Base-by-base conservation (phyloP, 2,888 invertebrate species). In the Cataglyphis albicans region DNA sequence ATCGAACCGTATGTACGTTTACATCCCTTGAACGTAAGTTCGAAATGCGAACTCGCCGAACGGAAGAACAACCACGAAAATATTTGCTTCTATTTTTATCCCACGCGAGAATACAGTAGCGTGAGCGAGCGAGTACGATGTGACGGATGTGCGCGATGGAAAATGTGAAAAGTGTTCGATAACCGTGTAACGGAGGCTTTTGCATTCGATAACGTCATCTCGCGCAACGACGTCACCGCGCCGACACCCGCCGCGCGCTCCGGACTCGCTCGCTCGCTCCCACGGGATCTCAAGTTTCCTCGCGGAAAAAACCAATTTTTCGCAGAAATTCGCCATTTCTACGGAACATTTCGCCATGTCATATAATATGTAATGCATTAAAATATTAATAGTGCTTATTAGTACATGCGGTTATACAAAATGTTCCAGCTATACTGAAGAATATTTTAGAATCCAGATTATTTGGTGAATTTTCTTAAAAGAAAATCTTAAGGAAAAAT, bases 121-220 rank as follows among this genome's bases (percentile, higher is more conserved):
- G 61, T 15, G 44, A 82, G 25, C 41, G 81, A 55, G 64, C 18
- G 64, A 64, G 38, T 12, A 57, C 25, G 59, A 78, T 72, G 80
- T 83, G 86, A 84, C 84, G 83, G 75, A 86, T 83, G 75, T 64
- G 85, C 84, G 86, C 86, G 82, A 82, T 82, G 86, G 81, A 76
- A 68, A 86, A 82, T 65, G 48, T 57, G 73, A 82, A 74, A 78
- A 80, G 82, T 82, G 76, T 82, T 82, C 75, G 82, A 82, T 78
- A 82, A 82, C 78, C 72, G 72, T 80, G 78, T 80, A 80, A 80
- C 78, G 78, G 78, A 80, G 78, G 78, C 78, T 80, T 80, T 80
- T 80, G 78, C 78, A 80, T 80, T 80, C 78, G 78, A 80, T 80
- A 80, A 80, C 78, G 78, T 80, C 78, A 80, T 80, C 78, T 80